Percentiles rank a stretch among this genome's conserved stretches.
These are phyloP conservation scores for Anastatus disparis DNA, from an alignment of 1,140 invertebrate species.

Conservation along the genomic window DNA sequence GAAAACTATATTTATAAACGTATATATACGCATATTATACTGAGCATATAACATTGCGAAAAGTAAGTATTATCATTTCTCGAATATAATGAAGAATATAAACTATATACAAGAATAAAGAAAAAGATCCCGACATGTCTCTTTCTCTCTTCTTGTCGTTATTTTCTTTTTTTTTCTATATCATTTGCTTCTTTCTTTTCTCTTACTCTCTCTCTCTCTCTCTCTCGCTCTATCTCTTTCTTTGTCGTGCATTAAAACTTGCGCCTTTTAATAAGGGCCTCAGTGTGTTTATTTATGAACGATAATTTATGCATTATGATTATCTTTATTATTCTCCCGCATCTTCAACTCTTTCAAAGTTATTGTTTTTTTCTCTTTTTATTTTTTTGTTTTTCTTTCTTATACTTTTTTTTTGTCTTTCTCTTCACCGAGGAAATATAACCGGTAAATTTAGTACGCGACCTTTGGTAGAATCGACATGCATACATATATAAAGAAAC, in stretches of 20 bases:
- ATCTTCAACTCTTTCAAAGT: too few relatives aligned
- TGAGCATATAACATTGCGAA: neutral
- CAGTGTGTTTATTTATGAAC: conserved; percentile 38
- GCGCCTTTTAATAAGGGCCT: conserved; percentile 29
- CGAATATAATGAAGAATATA: conserved; percentile 34
- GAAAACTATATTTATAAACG: conserved; percentile 8
- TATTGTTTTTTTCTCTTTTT: too few relatives aligned
- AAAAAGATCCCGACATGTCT: neutral
- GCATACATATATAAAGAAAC: too few relatives aligned
- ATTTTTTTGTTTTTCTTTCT: too few relatives aligned
- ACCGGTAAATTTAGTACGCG: neutral
- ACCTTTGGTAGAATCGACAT: conserved; percentile 6
- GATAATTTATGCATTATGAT: conserved; percentile 35
- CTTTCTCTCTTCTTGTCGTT: too few relatives aligned
- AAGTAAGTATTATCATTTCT: conserved; percentile 34
- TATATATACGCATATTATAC: too few relatives aligned
- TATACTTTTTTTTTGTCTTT: neutral
- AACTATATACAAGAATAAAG: conserved; percentile 26
- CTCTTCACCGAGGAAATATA: neutral
- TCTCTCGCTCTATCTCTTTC: too few relatives aligned
- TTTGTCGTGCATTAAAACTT: conserved; percentile 28
- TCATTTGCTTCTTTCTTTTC: too few relatives aligned
- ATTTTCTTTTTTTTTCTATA: neutral
- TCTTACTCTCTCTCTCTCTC: conserved; percentile 37
- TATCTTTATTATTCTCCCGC: conserved; percentile 34